Evolutionary conservation across 2,888 invertebrate genomes (phyloP), one percentile per base, ranked within the genome.

Genomic region (Metellina segmentata): DNA sequence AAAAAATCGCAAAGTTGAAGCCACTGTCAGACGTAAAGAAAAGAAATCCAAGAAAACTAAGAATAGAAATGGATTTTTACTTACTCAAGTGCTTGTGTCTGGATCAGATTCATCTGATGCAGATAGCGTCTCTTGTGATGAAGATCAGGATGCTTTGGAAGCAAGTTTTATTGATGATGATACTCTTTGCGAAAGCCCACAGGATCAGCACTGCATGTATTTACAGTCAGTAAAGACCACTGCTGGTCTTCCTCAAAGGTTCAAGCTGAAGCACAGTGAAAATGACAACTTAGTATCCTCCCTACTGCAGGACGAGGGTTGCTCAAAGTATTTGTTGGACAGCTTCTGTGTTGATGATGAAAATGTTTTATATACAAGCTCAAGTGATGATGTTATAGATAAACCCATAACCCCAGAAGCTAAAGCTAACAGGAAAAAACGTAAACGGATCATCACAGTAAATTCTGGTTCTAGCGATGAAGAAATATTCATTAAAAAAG

Each of bases 311-410:
- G 53, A 83, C 7, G 71, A 79, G 16, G 74, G 52, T 34, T 69
- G 70, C 8, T 79, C 89, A 1, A 79, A 85, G 13, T 92, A 92
- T 53, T n/a, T 86, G n/a, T n/a, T 81, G 1, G 92, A 92, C 34
- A 92, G 92, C 48, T 92, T 92, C 61, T 92, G 92, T 78, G 92
- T 92, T 34, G 83, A 79, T 53, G 89, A 92, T 83, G 85, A 90
- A 19, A 81, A 88, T 16, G 81, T 92, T 19, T 8, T 51, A 8
- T 90, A 53, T 70, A 48, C 61, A 16, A 78, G 81, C 71, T 86
- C 89, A 7, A 49, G 72, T 71, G 61, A 61, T 5, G 89, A 82
- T 7, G 69, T 85, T 74, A 34, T 34, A 19, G 1, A 11, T 19
- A 72, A 70, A 0, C 53, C 19, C 8, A 61, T 70, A 53, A 72